Percentiles rank a stretch among this genome's conserved stretches.
Conservation (phyloP, 1,140 invertebrate species). For the Dendroctonus ponderosae region DNA sequence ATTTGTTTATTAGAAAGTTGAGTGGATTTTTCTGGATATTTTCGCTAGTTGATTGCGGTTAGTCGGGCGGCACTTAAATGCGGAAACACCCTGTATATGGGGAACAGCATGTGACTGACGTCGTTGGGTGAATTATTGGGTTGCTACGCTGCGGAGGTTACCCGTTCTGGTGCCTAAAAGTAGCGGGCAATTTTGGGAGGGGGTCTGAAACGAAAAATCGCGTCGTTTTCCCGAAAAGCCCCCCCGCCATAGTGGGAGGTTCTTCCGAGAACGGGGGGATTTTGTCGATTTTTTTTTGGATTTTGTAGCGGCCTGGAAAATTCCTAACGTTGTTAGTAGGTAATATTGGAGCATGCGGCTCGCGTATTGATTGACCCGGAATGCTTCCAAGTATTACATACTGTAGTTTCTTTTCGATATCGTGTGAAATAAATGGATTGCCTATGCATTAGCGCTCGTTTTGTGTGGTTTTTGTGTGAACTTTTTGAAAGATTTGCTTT, state of each 20-base stretch:
- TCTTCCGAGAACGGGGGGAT: not conserved
- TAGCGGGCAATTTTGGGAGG: slow-evolving; percentile 21
- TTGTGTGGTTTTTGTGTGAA: slow-evolving; percentile 11
- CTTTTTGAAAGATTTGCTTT: slow-evolving; percentile 25
- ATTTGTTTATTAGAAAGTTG: not conserved
- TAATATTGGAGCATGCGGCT: not conserved
- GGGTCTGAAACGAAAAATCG: slow-evolving; percentile 25
- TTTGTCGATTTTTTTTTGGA: slow-evolving; percentile 4
- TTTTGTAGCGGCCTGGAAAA: slow-evolving; percentile 30
- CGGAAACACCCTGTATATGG: slow-evolving; percentile 3
- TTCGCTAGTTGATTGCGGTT: not conserved
- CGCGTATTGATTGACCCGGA: too few species aligned
- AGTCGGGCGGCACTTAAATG: slow-evolving; percentile 2
- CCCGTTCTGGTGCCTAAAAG: slow-evolving; percentile 22
- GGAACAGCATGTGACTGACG: not conserved
- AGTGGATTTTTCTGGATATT: not conserved
- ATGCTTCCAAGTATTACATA: too few species aligned
- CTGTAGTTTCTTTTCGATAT: slow-evolving; percentile 28
- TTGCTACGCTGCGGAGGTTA: slow-evolving; percentile 32
- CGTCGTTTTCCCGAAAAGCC: slow-evolving; percentile 10
- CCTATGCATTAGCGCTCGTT: slow-evolving; percentile 7
- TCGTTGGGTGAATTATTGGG: slow-evolving; percentile 12
- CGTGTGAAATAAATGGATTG: slow-evolving; percentile 52
- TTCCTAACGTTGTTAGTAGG: slow-evolving; percentile 15
- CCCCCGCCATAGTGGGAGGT: not conserved